Conservation (phyloP, 2,797 vertebrate genomes). For the Halcyon badia region DNA sequence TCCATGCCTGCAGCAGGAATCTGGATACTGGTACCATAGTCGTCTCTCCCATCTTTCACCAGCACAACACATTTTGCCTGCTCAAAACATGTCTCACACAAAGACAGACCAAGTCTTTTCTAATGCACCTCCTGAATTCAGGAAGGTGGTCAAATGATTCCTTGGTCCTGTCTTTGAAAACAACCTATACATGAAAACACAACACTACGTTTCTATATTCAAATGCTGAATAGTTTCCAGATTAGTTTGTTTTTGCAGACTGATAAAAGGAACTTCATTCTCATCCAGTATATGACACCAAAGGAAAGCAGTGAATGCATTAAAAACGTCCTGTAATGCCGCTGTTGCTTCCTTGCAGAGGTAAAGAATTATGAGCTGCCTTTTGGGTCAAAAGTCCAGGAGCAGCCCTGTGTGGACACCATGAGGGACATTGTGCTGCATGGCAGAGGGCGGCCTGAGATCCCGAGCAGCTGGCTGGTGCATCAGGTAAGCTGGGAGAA, state of each 20-base stretch:
- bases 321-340: neutral
- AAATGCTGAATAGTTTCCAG: neutral
- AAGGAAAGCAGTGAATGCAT: neutral
- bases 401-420: conserved; percentile 92
- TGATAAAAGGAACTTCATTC: neutral
- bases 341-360: conserved; percentile 74
- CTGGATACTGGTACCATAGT: rapidly evolving
- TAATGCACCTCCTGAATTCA: neutral
- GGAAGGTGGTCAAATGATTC: neutral
- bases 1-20: neutral
- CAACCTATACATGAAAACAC: neutral
- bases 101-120: neutral
- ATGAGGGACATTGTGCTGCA: conserved; percentile 92
- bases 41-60: neutral
- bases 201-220: neutral
- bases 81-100: neutral
- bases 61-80: neutral
- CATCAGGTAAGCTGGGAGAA: conserved; percentile 81
- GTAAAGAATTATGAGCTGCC: conserved; percentile 89
- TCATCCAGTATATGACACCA: rapidly evolving
- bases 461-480: conserved; percentile 86
- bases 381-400: conserved; percentile 89
- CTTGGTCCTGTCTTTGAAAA: neutral
- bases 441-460: conserved; percentile 89
- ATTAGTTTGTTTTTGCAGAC: neutral